phyloP scores from a whole-genome alignment of 1,140 invertebrate genomes.

The Lineus longissimus region DNA sequence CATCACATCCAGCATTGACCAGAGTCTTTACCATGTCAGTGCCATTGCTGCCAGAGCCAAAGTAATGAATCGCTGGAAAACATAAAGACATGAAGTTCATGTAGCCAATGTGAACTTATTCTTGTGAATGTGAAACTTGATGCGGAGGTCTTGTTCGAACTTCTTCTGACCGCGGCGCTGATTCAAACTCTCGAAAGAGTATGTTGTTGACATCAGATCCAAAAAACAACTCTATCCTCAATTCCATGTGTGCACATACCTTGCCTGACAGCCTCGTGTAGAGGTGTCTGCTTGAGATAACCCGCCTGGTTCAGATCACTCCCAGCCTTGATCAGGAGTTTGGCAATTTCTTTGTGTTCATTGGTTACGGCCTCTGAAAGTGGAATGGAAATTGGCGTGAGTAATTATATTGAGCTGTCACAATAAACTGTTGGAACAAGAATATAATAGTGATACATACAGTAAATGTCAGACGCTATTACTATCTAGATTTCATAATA shows the following conservation, averaged over 20 bases:
- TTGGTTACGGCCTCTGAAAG: slow-evolving; percentile 33
- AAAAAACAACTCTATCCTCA: too few species aligned
- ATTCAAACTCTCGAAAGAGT: too few species aligned
- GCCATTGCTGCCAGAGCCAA: slow-evolving; percentile 26
- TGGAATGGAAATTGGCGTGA: too few species aligned
- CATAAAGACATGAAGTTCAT: not conserved
- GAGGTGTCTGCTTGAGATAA: slow-evolving; percentile 29
- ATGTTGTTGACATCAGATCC: too few species aligned
- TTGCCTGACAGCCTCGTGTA: slow-evolving; percentile 40
- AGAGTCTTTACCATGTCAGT: slow-evolving; percentile 31
- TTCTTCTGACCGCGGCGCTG: too few species aligned
- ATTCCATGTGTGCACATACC: slow-evolving; percentile 17
- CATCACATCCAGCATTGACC: slow-evolving; percentile 30
- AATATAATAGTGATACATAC: not conserved
- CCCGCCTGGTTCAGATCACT: slow-evolving; percentile 37
- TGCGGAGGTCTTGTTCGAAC: too few species aligned
- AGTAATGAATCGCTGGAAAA: slow-evolving; percentile 33
- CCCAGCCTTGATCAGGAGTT: slow-evolving; percentile 23
- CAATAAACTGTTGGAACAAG: not conserved
- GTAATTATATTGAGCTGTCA: too few species aligned
- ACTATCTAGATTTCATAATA: too few species aligned
- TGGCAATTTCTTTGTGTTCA: slow-evolving; percentile 28
- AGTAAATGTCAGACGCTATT: too few species aligned
- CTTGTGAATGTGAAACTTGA: too few species aligned
- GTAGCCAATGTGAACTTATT: too few species aligned